A percentile compares a stretch with the other conserved stretches of the same genome.
These are phyloP conservation scores for Karalla daura DNA, from an alignment of 2,797 vertebrate species.

Conservation along the genomic window DNA sequence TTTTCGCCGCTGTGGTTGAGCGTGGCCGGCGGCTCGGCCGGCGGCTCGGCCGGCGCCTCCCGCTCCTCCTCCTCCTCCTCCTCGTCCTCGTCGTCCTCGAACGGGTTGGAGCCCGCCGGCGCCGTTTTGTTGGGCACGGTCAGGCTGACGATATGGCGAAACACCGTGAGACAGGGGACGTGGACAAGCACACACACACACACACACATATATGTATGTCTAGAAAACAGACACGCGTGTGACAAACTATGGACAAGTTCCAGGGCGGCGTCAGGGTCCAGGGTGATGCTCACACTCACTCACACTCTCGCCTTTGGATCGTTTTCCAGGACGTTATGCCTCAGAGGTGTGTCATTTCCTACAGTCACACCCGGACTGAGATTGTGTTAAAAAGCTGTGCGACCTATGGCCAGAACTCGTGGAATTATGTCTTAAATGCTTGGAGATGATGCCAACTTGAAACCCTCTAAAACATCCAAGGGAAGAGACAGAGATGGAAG, in stretches of 20 bases:
- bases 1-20: constrained; percentile 90
- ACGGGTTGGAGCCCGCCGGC: constrained; percentile 92
- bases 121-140: constrained; percentile 89
- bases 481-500: no score
- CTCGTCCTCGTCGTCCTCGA: constrained; percentile 90
- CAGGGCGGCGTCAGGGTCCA: background rate
- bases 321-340: no score
- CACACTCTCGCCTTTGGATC: no score
- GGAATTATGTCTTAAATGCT: no score
- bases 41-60: constrained; percentile 69
- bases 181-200: constrained; percentile 53
- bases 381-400: no score
- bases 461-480: no score
- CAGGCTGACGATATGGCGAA: constrained; percentile 90
- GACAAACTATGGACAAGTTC: constrained; percentile 11
- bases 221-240: no score
- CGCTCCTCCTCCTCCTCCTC: constrained; percentile 84
- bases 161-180: constrained; percentile 85
- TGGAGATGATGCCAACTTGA: no score
- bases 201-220: no score
- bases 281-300: background rate
- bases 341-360: no score
- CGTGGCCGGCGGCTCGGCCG: constrained; percentile 79
- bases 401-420: no score
- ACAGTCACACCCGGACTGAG: no score